Percentiles rank a stretch among this genome's conserved stretches.
phyloP scores from a whole-genome alignment of 2,888 invertebrate genomes.

The Eupithecia dodoneata region DNA sequence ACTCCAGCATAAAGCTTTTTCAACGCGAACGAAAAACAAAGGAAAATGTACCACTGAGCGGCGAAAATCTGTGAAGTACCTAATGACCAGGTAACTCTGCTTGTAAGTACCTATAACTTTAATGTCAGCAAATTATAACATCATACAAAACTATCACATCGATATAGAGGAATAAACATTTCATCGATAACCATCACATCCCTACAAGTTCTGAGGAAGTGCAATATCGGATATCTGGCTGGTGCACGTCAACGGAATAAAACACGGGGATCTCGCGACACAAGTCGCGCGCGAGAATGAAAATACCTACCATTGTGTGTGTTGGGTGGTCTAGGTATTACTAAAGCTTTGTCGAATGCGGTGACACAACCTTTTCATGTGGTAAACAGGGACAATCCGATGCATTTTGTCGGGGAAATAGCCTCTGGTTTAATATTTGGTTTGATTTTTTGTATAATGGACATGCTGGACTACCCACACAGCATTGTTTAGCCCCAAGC shows the following conservation, averaged over 20 bases:
- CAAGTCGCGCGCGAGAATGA: slow-evolving; percentile 49
- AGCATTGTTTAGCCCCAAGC: too few relatives aligned
- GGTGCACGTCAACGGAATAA: slow-evolving; percentile 70
- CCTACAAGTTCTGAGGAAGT: slow-evolving; percentile 56
- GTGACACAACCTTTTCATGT: slow-evolving; percentile 4
- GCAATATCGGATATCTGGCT: slow-evolving; percentile 69
- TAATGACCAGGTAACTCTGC: too few relatives aligned
- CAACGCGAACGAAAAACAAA: too few relatives aligned
- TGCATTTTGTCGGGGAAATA: not conserved
- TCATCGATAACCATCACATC: slow-evolving; percentile 37
- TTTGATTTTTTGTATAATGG: too few relatives aligned
- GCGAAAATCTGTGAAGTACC: too few relatives aligned
- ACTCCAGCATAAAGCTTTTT: too few relatives aligned
- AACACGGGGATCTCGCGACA: slow-evolving; percentile 60
- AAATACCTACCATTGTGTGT: slow-evolving; percentile 43
- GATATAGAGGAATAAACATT: not conserved
- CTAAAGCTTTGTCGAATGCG: slow-evolving; percentile 18
- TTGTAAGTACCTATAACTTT: too few relatives aligned
- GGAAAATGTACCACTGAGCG: too few relatives aligned
- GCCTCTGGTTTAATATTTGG: not conserved
- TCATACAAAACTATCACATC: too few relatives aligned
- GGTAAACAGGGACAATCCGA: not conserved
- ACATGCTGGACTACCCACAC: too few relatives aligned
- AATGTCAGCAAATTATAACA: too few relatives aligned
- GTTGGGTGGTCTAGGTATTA: slow-evolving; percentile 15